A percentile compares a stretch with the other conserved stretches of the same genome.
These are phyloP conservation scores for Pseudococcus longispinus DNA, from an alignment of 2,888 invertebrate species.

Conservation along the genomic window DNA sequence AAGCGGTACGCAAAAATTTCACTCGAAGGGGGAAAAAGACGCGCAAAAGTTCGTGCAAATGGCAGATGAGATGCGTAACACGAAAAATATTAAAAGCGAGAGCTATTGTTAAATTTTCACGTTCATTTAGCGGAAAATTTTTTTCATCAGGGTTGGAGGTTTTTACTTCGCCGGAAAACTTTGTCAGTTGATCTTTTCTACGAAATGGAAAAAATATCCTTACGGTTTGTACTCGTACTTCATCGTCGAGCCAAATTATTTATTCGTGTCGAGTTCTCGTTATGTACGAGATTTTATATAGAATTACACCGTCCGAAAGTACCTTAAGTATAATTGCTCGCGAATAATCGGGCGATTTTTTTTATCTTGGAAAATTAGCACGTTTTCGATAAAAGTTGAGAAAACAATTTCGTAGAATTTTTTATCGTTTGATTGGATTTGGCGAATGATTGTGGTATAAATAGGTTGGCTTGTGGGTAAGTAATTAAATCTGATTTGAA, in stretches of 20 bases:
- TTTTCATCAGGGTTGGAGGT: neutral
- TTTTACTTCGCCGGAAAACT: conserved; percentile 9
- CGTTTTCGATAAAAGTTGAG: no score
- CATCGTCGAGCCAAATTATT: neutral
- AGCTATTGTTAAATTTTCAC: conserved; percentile 31
- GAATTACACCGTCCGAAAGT: no score
- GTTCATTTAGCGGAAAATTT: conserved; percentile 37
- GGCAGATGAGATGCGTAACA: conserved; percentile 24
- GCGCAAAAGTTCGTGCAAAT: conserved; percentile 1
- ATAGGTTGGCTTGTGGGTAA: no score
- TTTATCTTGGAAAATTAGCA: no score
- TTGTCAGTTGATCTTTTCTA: conserved; percentile 10
- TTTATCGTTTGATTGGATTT: no score
- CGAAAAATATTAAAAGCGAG: conserved; percentile 28
- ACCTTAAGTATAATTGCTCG: no score
- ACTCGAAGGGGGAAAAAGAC: neutral
- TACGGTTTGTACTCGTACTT: neutral
- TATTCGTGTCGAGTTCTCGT: neutral
- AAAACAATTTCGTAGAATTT: no score
- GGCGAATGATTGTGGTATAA: no score
- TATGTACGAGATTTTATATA: neutral
- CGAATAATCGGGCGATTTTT: no score
- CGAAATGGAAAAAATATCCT: neutral
- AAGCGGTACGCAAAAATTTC: neutral
- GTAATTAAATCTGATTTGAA: no score